Base-by-base conservation (phyloP, 1,140 invertebrate species). In the Daktulosphaira vitifoliae region DNA sequence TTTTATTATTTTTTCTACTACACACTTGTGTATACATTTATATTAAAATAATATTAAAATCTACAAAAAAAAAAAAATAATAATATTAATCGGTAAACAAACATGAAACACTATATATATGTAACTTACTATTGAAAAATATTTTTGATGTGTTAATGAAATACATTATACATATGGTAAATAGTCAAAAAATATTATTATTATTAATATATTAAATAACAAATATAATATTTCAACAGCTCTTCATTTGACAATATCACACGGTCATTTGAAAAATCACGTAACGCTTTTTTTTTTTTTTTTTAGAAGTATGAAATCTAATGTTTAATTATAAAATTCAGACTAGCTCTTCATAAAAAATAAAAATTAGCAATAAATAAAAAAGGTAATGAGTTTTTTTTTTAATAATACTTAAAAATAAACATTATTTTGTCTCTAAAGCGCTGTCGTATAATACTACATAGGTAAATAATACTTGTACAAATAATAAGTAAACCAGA, bases 191-290 rank as follows among this genome's bases (percentile, higher is more conserved):
- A 62, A 62, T 62, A 62, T 62, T 62, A 62, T 62, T 62, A 62
- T 62, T 62, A 33, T 11, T 33, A 62, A 62, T 62, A 62, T 62
- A 62, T 62, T 62, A 62, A 46, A 62, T 62, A 62, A 62, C 56
- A 62, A 62, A 62, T 33, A 62, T 62, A 62, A 62, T 62, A 62
- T 62, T 62, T 62, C 56, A 62, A 62, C 56, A 62, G 56, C 56
- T 62, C 56, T 62, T 62, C 56, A 62, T 48, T 62, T 62, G 56
- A 62, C 56, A 62, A 62, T 62, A 62, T 62, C 56, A 62, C 56
- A 62, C 25, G 56, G 56, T 62, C 56, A 62, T 62, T 48, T 62
- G 56, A 62, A 62, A 62, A 62, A 62, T 62, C 56, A 62, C 56
- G 23, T 62, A 62, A 48, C 42, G 56, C 56, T 62, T 62, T 62